Evolutionary conservation across 2,888 invertebrate genomes (phyloP), one percentile per base, ranked within the genome.

Genomic region (Sarcophaga variegata): DNA sequence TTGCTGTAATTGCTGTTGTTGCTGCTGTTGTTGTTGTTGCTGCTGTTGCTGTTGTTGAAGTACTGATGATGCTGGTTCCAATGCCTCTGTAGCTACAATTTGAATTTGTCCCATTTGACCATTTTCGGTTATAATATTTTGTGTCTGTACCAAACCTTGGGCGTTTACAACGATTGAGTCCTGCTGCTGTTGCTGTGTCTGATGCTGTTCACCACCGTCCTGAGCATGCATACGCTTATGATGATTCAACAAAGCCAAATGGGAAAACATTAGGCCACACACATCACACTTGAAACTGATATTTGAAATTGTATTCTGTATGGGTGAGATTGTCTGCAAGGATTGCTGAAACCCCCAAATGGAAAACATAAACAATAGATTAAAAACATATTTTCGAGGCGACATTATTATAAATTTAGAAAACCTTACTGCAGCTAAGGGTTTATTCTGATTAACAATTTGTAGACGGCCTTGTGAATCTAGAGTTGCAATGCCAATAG

Each of bases 231-330:
- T 96, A 89, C 97, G 95, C 94, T 97, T 97, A 93, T 97, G 97
- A 91, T 97, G 97, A 94, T 97, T 97, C n/a, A 97, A 94, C 83
- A 97, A 93, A 70, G 96, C 95, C 88, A 97, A 94, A 92, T 97
- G 97, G 1, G 96, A 96, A 93, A 97, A 97, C 95, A 97, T 97
- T 86, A 97, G 94, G 67, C 97, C 97, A 91, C 97, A 97, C 11
- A 97, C 96, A 93, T 97, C 97, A 93, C 97, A 97, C 93, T 97
- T 97, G 92, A 97, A 97, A 89, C 97, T 97, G 45, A 97, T 97
- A 91, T 97, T 97, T 20, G 96, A 96, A 91, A 96, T 96, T 81
- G 96, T 95, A 90, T 96, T 96, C 91, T 96, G 95, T 78, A 95
- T 89, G 12, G 89, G 90, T 4, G 90, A 91, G 76, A 89, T 88